phyloP scores from a whole-genome alignment of 1,140 invertebrate genomes.

The Procambarus clarkii region DNA sequence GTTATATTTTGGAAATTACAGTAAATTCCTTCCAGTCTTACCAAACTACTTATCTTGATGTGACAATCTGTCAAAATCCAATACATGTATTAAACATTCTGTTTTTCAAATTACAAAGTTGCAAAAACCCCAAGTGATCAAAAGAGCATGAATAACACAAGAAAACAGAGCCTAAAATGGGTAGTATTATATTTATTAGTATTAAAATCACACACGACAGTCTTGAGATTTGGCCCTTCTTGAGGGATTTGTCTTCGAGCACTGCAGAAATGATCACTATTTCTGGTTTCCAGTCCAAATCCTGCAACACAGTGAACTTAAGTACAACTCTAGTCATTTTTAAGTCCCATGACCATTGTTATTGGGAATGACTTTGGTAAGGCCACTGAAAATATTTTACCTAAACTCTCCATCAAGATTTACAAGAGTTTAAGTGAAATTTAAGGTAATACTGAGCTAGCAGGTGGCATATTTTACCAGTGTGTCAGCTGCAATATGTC shows the following conservation, averaged over 20 bases:
- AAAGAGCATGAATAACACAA: neutral
- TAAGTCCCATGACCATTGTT: neutral
- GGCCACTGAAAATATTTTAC: conserved; percentile 12
- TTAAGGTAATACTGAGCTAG: neutral
- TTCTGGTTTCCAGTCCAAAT: neutral
- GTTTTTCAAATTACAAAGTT: too few species aligned
- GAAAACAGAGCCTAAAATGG: neutral
- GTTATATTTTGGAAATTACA: too few species aligned
- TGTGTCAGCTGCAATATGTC: neutral
- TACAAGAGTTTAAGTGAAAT: neutral
- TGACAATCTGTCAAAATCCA: too few species aligned
- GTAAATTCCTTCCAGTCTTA: neutral
- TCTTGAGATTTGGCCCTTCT: neutral
- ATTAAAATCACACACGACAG: neutral
- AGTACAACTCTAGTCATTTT: conserved; percentile 1
- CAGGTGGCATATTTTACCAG: neutral
- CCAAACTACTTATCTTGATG: too few species aligned
- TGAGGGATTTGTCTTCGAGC: neutral
- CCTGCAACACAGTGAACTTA: neutral
- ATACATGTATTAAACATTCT: too few species aligned
- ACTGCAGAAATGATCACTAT: neutral
- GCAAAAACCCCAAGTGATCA: neutral
- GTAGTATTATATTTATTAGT: neutral
- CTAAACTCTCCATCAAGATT: neutral
- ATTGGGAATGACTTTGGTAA: neutral